Evolutionary conservation across 2,797 vertebrate genomes (phyloP).

Genomic region (Amniataba percoides): DNA sequence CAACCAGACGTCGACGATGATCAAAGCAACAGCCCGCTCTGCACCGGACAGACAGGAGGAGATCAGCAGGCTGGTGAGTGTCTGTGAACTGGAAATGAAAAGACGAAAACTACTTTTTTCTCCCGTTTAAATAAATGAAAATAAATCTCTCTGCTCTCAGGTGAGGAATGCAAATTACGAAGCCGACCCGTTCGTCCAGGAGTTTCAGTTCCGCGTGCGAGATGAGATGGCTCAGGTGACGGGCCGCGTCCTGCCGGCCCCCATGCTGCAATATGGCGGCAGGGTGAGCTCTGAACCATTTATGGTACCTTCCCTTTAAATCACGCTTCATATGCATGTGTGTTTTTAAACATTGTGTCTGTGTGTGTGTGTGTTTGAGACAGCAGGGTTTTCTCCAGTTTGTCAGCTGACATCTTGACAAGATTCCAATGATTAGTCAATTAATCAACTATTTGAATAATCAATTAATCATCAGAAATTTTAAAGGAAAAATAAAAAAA

Average conservation of each 20-base stretch:
- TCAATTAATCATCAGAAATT: no score
- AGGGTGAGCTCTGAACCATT: conserved; percentile 90
- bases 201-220: conserved; percentile 97
- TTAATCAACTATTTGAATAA: no score
- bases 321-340: conserved; percentile 55
- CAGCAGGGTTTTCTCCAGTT: conserved; percentile 23
- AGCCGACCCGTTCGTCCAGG: conserved; percentile 95
- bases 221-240: conserved; percentile 99
- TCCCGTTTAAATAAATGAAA: neutral
- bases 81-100: neutral
- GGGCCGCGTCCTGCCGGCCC: conserved; percentile 95
- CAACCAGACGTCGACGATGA: conserved; percentile 99
- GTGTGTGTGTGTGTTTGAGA: conserved; percentile 25
- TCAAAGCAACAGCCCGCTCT: conserved; percentile 97
- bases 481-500: no score
- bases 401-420: neutral
- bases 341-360: conserved; percentile 31
- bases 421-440: no score
- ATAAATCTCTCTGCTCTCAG: conserved; percentile 65
- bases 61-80: conserved; percentile 95
- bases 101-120: rapidly evolving
- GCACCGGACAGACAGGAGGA: conserved; percentile 97
- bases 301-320: conserved; percentile 79
- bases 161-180: conserved; percentile 98
- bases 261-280: conserved; percentile 98